Percentiles rank a stretch among this genome's conserved stretches.
phyloP scores from a whole-genome alignment of 2,113 vertebrate genomes.

The Oxyruncus cristatus region DNA sequence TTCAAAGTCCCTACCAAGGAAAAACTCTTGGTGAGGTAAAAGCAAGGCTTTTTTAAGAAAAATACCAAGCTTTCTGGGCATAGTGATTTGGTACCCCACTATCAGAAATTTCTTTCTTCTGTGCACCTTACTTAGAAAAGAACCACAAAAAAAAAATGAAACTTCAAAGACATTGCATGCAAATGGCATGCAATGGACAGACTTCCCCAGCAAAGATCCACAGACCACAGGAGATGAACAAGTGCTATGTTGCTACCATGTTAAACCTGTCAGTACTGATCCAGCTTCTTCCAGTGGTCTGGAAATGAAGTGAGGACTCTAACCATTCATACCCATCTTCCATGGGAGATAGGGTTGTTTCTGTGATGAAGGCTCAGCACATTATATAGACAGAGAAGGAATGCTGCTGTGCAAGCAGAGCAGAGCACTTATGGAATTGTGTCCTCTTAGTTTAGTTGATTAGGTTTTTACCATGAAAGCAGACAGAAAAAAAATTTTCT shows the following conservation, averaged over 20 bases:
- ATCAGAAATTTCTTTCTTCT: not conserved
- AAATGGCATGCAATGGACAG: not conserved
- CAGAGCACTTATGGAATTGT: not conserved
- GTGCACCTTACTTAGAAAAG: not conserved
- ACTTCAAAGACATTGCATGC: not conserved
- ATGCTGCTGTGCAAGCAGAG: not conserved
- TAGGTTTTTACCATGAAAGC: not conserved
- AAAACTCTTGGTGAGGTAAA: not conserved
- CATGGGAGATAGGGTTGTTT: not conserved
- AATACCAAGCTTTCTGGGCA: not conserved
- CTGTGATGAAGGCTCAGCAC: not conserved
- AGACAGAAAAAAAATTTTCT: not conserved
- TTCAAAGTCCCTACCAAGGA: not conserved
- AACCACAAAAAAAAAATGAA: not conserved
- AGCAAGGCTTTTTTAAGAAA: not conserved
- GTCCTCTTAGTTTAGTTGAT: not conserved
- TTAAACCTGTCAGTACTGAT: not conserved
- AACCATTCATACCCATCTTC: not conserved
- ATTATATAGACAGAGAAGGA: not conserved
- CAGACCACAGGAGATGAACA: not conserved
- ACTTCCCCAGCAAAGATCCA: not conserved
- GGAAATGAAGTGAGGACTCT: not conserved
- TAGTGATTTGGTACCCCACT: not conserved
- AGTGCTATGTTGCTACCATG: rapidly evolving
- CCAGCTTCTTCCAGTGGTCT: not conserved